Evolutionary conservation across 2,888 invertebrate genomes (phyloP), one percentile per base, ranked within the genome.

Genomic region (Ecdyonurus torrentis): DNA sequence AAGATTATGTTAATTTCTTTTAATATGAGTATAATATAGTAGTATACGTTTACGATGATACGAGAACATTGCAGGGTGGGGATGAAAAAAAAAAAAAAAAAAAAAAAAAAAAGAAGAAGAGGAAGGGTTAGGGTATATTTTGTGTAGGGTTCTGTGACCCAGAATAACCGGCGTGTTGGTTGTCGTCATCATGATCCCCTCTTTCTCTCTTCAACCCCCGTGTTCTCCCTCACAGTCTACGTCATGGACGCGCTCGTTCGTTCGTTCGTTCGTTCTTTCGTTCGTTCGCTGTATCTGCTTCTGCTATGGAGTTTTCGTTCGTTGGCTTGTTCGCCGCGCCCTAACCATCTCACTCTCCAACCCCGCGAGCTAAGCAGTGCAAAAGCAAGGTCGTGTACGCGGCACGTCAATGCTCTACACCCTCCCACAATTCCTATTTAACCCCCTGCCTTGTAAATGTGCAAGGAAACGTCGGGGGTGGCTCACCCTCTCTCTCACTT

Each of bases 371-470:
- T 59, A 63, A 61, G 62, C 63, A 59, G 64, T 60, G 65, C 66
- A 65, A 64, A 65, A 65, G 64, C 64, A 66, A 61, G 63, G 64
- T 68, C 67, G 63, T 60, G 64, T 64, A 61, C 60, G 69, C 68
- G 71, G 68, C 68, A 69, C 69, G 67, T 63, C 70, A 69, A 66
- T 67, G 67, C 70, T 70, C 68, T 63, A 65, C 64, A 66, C 68
- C 66, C 68, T 64, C 67, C 69, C 68, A 67, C 64, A 66, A n/a
- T n/a, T n/a, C n/a, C n/a, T n/a, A n/a, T n/a, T n/a, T n/a, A n/a
- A n/a, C n/a, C n/a, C n/a, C n/a, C n/a, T n/a, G n/a, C n/a, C n/a
- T n/a, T n/a, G n/a, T n/a, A n/a, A n/a, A n/a, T 37, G 37, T 15
- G 37, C 37, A 37, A 10, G 37, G 37, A 37, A 15, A 15, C 37